phyloP scores from a whole-genome alignment of 1,140 invertebrate genomes.

The Drosophila biarmipes region DNA sequence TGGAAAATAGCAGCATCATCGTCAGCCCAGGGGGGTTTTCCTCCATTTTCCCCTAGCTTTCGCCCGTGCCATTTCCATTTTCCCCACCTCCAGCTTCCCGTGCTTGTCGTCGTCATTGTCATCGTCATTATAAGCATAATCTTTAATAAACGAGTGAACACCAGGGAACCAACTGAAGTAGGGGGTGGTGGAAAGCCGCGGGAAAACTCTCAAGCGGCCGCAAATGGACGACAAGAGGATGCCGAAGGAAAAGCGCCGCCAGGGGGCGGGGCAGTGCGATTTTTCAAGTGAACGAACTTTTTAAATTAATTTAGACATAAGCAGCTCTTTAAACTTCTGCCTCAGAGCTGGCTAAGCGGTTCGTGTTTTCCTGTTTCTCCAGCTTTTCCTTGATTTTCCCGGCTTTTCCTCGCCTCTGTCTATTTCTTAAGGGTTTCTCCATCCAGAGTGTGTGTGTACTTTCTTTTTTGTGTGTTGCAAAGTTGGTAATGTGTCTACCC shows the following conservation, averaged over 20 bases:
- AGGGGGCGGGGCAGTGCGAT: constrained; percentile 34
- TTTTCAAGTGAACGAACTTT: constrained; percentile 80
- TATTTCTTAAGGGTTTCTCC: constrained; percentile 56
- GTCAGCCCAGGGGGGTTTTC: constrained; percentile 50
- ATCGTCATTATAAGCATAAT: constrained; percentile 82
- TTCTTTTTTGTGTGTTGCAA: constrained; percentile 15
- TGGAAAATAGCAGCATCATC: constrained; percentile 77
- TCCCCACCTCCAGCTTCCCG: constrained; percentile 15
- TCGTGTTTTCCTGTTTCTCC: constrained; percentile 21
- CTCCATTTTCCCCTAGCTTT: neutral
- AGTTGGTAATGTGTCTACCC: constrained; percentile 71
- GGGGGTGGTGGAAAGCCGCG: constrained; percentile 43
- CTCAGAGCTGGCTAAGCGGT: constrained; percentile 39
- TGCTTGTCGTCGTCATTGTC: constrained; percentile 78
- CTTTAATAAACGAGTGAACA: constrained; percentile 80
- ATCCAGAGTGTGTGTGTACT: constrained; percentile 2
- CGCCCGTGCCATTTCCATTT: neutral
- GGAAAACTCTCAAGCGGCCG: constrained; percentile 72
- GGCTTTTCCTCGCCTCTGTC: constrained; percentile 2
- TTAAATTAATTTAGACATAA: constrained; percentile 82
- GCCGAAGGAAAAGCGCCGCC: constrained; percentile 17
- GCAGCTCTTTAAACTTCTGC: constrained; percentile 76
- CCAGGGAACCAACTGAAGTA: constrained; percentile 53
- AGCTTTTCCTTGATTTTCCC: neutral
- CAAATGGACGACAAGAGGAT: constrained; percentile 63